Conservation (phyloP, 2,113 vertebrate genomes). For the Salvelinus fontinalis region DNA sequence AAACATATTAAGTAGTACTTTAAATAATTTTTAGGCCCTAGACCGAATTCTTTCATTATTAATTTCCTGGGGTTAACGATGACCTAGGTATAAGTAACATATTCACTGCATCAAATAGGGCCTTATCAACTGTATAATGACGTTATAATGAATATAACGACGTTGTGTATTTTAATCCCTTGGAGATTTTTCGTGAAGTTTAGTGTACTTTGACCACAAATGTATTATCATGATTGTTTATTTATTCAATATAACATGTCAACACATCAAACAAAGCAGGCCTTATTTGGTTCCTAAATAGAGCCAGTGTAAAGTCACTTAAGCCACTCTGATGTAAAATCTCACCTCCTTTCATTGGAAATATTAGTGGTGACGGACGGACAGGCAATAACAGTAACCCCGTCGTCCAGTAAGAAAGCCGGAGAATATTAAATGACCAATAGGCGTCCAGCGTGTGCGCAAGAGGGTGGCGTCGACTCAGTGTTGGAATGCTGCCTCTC, state of each 20-base stretch:
- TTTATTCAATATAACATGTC: conserved; percentile 72
- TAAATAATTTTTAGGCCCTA: too few relatives aligned
- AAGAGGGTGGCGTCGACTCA: conserved; percentile 34
- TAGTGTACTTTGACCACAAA: conserved; percentile 47
- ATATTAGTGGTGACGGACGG: conserved; percentile 52
- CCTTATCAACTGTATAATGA: not conserved
- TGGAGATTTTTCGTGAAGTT: conserved; percentile 23
- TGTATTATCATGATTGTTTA: conserved; percentile 66
- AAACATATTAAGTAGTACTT: too few relatives aligned
- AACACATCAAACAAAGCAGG: conserved; percentile 66
- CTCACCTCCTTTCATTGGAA: conserved; percentile 70
- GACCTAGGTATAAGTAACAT: not conserved
- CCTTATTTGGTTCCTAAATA: conserved; percentile 70
- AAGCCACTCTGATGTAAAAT: conserved; percentile 67
- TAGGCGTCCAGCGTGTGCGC: conserved; percentile 18
- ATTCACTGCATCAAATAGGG: not conserved
- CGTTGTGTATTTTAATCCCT: not conserved
- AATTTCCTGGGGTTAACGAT: not conserved
- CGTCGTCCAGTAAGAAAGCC: conserved; percentile 43
- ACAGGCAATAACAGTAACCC: conserved; percentile 41
- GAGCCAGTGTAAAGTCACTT: conserved; percentile 66
- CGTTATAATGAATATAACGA: not conserved
- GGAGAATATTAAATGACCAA: conserved; percentile 55
- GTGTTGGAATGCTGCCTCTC: conserved; percentile 70
- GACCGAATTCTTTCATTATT: too few relatives aligned